phyloP scores from a whole-genome alignment of 1,140 invertebrate species.

The Hormaphis cornu region DNA sequence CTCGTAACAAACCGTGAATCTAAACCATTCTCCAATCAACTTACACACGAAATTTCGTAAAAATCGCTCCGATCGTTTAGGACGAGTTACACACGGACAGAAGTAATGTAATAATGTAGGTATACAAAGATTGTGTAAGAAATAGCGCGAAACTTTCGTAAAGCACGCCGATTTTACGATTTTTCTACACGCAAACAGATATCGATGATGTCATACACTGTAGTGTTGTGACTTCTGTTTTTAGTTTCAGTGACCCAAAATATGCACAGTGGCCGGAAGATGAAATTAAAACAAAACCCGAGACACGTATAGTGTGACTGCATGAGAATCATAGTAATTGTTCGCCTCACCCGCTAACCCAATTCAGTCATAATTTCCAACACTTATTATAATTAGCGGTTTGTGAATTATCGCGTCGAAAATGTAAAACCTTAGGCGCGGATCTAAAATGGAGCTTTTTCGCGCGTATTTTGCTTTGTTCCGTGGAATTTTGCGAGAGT shows the following conservation, averaged over 20 bases:
- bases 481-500: not conserved
- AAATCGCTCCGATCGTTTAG: too few species aligned
- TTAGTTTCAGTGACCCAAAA: not conserved
- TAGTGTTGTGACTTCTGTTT: not conserved
- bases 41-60: too few species aligned
- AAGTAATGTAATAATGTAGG: too few species aligned
- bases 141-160: too few species aligned
- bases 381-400: not conserved
- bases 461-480: not conserved
- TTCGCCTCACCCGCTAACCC: constrained; percentile 11
- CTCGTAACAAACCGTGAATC: too few species aligned
- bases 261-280: constrained; percentile 18
- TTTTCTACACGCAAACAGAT: too few species aligned
- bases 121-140: too few species aligned
- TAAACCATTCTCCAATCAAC: too few species aligned
- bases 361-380: not conserved
- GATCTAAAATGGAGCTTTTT: not conserved
- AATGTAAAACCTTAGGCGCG: not conserved
- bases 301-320: not conserved
- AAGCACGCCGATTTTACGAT: too few species aligned
- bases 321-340: not conserved
- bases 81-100: too few species aligned
- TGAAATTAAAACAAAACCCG: not conserved
- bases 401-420: too few species aligned
- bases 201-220: not conserved